A percentile compares a stretch with the other conserved stretches of the same genome.
Conservation (phyloP, 2,113 vertebrate genomes). For the Pelecanus crispus region DNA sequence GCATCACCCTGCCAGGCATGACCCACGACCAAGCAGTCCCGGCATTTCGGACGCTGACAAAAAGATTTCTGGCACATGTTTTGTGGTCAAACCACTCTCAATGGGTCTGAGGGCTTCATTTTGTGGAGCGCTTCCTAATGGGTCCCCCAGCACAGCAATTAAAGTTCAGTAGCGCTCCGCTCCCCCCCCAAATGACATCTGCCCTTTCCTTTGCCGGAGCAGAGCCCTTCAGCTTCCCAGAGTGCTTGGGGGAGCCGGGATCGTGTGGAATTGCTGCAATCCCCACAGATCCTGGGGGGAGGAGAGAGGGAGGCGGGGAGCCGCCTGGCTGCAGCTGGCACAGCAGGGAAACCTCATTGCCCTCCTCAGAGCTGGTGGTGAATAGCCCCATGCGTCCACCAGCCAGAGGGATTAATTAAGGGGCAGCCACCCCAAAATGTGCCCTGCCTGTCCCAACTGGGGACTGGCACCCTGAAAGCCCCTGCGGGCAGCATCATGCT, state of each 20-base stretch:
- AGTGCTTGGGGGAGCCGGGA: accelerated
- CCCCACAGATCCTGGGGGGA: neutral
- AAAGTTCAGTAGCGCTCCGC: neutral
- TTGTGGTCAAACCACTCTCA: accelerated
- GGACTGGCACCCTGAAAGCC: neutral
- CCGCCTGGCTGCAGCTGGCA: neutral
- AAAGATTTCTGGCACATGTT: neutral
- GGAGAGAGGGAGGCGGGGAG: neutral
- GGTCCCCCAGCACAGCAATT: accelerated
- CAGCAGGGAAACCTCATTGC: neutral
- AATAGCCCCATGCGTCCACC: neutral
- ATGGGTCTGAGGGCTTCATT: neutral
- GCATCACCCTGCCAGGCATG: neutral
- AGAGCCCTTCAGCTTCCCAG: neutral
- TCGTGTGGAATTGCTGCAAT: neutral
- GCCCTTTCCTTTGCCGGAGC: neutral
- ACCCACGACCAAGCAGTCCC: accelerated
- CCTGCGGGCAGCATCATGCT: accelerated
- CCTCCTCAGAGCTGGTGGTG: neutral
- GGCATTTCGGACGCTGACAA: neutral
- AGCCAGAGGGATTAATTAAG: neutral
- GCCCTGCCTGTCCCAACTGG: neutral
- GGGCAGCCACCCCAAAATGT: neutral
- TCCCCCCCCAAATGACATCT: neutral
- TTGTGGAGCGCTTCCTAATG: neutral